A percentile compares a stretch with the other conserved stretches of the same genome.
phyloP scores from a whole-genome alignment of 2,113 vertebrate genomes.

The Poecilia latipinna region DNA sequence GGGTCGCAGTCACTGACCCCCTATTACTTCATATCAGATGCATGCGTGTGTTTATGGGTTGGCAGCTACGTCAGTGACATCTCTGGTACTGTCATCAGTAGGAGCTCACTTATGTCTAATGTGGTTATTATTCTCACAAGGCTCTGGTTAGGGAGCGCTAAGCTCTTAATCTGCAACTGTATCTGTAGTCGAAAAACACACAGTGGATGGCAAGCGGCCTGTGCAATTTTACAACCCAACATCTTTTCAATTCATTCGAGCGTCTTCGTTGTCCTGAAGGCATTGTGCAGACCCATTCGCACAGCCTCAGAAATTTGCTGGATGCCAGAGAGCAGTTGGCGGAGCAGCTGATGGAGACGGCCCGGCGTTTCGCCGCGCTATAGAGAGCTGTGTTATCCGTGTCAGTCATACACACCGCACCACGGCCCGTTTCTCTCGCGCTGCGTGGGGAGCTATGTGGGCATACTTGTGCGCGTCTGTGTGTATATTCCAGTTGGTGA shows the following conservation, averaged over 20 bases:
- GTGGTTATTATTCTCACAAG: constrained; percentile 63
- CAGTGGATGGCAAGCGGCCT: constrained; percentile 30
- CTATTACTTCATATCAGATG: constrained; percentile 78
- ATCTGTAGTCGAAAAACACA: constrained; percentile 45
- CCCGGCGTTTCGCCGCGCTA: constrained; percentile 35
- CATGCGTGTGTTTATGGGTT: constrained; percentile 76
- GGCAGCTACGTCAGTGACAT: constrained; percentile 73
- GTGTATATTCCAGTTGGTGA: constrained; percentile 79
- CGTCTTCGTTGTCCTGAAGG: constrained; percentile 55
- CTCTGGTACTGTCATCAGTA: constrained; percentile 58
- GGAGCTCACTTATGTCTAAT: constrained; percentile 58
- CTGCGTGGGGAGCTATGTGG: constrained; percentile 53
- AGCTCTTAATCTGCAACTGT: constrained; percentile 67
- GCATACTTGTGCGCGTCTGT: constrained; percentile 69
- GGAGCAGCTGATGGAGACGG: constrained; percentile 77
- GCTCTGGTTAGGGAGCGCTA: constrained; percentile 56
- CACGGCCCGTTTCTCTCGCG: constrained; percentile 56
- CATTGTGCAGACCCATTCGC: constrained; percentile 41
- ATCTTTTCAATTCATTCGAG: constrained; percentile 51
- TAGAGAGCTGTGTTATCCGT: constrained; percentile 55
- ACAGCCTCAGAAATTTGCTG: constrained; percentile 63
- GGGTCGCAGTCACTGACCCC: constrained; percentile 58
- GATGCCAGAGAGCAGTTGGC: constrained; percentile 78
- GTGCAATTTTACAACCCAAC: constrained; percentile 22
- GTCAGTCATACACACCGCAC: constrained; percentile 64